Conservation (phyloP, 2,113 vertebrate species). For the Clarias gariepinus region DNA sequence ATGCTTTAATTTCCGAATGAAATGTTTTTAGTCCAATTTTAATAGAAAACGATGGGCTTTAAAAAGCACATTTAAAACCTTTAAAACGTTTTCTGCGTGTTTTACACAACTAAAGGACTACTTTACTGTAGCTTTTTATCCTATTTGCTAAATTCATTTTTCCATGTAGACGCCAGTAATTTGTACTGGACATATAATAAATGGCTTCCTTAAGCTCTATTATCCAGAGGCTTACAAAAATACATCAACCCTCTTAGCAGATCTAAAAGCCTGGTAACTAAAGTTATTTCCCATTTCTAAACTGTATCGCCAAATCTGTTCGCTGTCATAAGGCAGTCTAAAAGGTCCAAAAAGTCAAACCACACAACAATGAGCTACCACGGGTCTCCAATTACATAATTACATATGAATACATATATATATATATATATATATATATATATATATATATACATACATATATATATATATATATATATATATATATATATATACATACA, state of each 20-base stretch:
- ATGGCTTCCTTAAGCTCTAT: slow-evolving; percentile 51
- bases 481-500: no score
- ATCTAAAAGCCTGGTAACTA: slow-evolving; percentile 22
- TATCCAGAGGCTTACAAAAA: slow-evolving; percentile 54
- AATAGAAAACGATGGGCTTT: not conserved
- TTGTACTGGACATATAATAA: slow-evolving; percentile 59
- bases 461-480: slow-evolving; percentile 1
- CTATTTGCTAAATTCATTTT: not conserved
- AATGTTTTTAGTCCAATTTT: not conserved
- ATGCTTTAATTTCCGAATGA: not conserved
- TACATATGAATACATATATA: slow-evolving; percentile 69
- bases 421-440: no score
- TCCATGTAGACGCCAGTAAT: not conserved
- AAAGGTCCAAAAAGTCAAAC: slow-evolving; percentile 64
- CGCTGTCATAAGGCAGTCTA: slow-evolving; percentile 66
- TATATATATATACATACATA: no score
- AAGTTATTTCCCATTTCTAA: slow-evolving; percentile 56
- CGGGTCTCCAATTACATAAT: slow-evolving; percentile 71
- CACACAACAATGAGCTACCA: slow-evolving; percentile 61
- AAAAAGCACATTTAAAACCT: not conserved
- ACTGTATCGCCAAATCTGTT: slow-evolving; percentile 56
- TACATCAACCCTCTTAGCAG: slow-evolving; percentile 41
- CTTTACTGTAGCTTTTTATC: not conserved
- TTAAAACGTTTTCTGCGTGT: not conserved
- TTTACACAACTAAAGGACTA: not conserved